Conservation (phyloP, 2,888 invertebrate species). For the Cylindroiulus punctatus region DNA sequence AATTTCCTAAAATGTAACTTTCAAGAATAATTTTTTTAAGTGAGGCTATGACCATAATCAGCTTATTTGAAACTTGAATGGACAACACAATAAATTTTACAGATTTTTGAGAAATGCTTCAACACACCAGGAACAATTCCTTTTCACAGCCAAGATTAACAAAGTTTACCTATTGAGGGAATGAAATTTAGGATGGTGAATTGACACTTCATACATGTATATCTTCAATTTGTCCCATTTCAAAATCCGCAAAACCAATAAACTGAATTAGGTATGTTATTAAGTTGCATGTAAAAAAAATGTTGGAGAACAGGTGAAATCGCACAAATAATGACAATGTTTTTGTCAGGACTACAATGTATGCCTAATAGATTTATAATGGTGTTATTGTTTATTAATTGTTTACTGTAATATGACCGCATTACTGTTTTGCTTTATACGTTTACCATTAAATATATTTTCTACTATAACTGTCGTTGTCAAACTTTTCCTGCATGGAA, state of each 20-base stretch:
- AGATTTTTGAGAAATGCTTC: too few relatives aligned
- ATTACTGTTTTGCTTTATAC: conserved; percentile 8
- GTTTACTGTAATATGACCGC: neutral
- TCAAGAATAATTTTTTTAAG: too few relatives aligned
- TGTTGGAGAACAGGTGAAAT: neutral
- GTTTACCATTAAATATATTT: conserved; percentile 26
- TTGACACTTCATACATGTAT: too few relatives aligned
- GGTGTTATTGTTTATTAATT: neutral
- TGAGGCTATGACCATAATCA: too few relatives aligned
- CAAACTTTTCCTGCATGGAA: neutral
- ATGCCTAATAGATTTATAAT: neutral
- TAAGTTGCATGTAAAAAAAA: neutral
- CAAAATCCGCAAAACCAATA: neutral
- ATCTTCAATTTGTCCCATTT: too few relatives aligned
- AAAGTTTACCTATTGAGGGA: too few relatives aligned
- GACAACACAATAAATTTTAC: too few relatives aligned
- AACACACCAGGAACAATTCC: too few relatives aligned
- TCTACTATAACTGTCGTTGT: neutral
- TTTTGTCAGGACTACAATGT: neutral
- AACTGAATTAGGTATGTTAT: neutral
- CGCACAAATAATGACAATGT: neutral
- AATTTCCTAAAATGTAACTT: too few relatives aligned
- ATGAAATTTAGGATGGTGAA: too few relatives aligned
- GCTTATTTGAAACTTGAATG: too few relatives aligned
- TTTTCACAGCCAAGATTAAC: too few relatives aligned